Evolutionary conservation across 1,140 invertebrate genomes (phyloP).

Genomic region (Pectinophora gossypiella): DNA sequence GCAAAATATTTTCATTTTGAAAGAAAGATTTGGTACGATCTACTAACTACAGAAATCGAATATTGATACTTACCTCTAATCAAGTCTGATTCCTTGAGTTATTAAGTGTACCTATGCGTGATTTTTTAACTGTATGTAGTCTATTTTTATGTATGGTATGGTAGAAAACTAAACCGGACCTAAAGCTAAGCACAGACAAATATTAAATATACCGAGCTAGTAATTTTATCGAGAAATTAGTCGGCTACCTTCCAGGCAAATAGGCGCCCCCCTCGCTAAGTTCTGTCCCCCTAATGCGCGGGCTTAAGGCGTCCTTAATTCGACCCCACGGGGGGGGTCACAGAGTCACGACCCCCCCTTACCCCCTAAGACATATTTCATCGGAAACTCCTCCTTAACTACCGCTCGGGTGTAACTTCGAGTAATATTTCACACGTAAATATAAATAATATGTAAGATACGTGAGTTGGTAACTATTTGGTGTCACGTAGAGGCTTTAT

Average conservation of each 20-base stretch:
- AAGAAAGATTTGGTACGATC: too few species aligned
- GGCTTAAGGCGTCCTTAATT: conserved; percentile 64
- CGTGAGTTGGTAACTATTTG: conserved; percentile 28
- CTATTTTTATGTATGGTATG: too few species aligned
- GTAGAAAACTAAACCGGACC: too few species aligned
- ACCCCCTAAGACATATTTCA: conserved; percentile 69
- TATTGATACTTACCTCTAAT: too few species aligned
- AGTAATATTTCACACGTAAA: conserved; percentile 62
- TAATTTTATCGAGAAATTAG: neutral
- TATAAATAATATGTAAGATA: conserved; percentile 66
- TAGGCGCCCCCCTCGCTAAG: neutral
- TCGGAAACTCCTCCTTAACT: conserved; percentile 61
- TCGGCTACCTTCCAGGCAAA: neutral
- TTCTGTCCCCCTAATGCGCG: conserved; percentile 22
- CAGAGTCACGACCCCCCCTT: conserved; percentile 16
- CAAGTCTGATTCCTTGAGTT: too few species aligned
- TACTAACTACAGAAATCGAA: too few species aligned
- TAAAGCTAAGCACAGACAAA: too few species aligned
- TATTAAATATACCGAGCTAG: neutral
- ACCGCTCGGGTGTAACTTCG: conserved; percentile 49
- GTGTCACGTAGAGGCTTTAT: neutral
- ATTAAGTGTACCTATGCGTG: too few species aligned
- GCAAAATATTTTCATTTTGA: too few species aligned
- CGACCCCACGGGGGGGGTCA: conserved; percentile 8
- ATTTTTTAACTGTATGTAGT: too few species aligned